Evolutionary conservation across 2,113 vertebrate genomes (phyloP).

Genomic region (Sialia sialis): DNA sequence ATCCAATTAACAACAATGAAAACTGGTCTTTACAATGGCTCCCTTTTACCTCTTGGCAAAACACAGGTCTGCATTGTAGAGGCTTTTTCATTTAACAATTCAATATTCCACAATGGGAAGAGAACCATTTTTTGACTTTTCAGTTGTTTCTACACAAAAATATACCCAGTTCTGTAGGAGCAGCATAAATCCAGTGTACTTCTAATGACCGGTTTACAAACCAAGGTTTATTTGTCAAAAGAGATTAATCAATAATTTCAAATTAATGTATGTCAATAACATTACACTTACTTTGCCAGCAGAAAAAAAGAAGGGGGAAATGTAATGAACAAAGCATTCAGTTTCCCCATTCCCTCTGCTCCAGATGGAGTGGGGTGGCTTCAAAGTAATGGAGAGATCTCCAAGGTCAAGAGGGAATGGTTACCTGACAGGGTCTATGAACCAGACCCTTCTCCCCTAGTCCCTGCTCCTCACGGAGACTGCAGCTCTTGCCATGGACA

Average conservation of each 20-base stretch:
- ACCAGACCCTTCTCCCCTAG: not conserved
- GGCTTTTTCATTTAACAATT: not conserved
- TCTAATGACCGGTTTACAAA: not conserved
- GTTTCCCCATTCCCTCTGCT: not conserved
- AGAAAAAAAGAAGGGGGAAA: not conserved
- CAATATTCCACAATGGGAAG: not conserved
- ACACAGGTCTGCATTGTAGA: not conserved
- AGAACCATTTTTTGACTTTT: not conserved
- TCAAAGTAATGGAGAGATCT: not conserved
- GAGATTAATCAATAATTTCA: not conserved
- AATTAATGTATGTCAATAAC: not conserved
- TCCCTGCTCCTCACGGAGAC: not conserved
- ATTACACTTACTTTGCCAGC: not conserved
- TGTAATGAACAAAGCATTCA: not conserved
- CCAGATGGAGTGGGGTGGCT: not conserved
- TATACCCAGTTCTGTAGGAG: not conserved
- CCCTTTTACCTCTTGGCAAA: not conserved
- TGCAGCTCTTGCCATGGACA: not conserved
- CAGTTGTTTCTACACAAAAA: not conserved
- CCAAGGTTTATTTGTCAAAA: not conserved
- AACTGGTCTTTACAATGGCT: not conserved
- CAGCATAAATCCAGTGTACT: not conserved
- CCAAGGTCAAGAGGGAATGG: not conserved
- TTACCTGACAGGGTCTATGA: not conserved
- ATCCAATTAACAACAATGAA: not conserved